A percentile compares a stretch with the other conserved stretches of the same genome.
phyloP scores from a whole-genome alignment of 2,797 vertebrate genomes.

The Xerus rutilus region DNA sequence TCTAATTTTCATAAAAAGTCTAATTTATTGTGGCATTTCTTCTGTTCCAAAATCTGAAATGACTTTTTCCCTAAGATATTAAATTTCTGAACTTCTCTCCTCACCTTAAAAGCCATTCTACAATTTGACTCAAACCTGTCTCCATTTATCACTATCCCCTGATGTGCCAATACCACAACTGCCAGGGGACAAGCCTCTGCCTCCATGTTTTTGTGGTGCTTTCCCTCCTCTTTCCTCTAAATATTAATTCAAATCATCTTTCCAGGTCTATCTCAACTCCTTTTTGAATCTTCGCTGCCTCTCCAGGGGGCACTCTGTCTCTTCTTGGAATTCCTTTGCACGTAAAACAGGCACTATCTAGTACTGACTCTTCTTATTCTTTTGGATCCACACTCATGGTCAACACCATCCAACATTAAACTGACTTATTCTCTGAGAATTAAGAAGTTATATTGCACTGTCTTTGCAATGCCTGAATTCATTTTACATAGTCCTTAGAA shows the following conservation, averaged over 20 bases:
- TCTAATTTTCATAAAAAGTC: conserved; percentile 49
- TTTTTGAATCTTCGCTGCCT: background rate
- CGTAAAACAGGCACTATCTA: background rate
- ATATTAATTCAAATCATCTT: background rate
- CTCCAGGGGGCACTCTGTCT: background rate
- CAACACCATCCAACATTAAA: background rate
- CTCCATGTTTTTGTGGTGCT: background rate
- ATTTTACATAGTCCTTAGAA: background rate
- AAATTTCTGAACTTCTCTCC: background rate
- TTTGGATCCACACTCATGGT: background rate
- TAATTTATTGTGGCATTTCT: background rate
- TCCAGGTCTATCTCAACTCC: background rate
- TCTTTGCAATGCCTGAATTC: background rate
- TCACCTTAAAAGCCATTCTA: background rate
- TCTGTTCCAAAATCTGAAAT: background rate
- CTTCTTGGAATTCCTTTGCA: conserved; percentile 24
- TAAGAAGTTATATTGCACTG: background rate
- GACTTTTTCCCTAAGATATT: background rate
- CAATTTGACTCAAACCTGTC: background rate
- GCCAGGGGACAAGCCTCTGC: too few relatives aligned
- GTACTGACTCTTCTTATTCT: background rate
- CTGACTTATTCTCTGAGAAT: background rate
- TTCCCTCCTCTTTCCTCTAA: background rate
- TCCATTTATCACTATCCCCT: background rate
- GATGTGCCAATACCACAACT: background rate